Evolutionary conservation across 2,888 invertebrate species (phyloP).

Genomic region (Ectemnius continuus): DNA sequence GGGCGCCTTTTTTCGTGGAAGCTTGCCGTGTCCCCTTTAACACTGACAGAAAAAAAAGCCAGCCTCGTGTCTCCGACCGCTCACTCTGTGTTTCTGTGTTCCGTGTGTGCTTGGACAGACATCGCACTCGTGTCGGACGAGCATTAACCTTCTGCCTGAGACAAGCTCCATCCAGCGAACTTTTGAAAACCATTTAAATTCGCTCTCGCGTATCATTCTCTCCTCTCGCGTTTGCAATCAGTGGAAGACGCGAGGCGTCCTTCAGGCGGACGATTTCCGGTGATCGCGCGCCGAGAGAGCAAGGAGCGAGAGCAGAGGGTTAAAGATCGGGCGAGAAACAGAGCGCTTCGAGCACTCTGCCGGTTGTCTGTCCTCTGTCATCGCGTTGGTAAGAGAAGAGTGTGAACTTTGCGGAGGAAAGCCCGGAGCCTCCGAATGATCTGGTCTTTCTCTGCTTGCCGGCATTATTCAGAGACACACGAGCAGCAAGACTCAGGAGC

Average conservation of each 20-base stretch:
- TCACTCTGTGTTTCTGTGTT: slow-evolving; percentile 27
- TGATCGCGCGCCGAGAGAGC: too few species aligned
- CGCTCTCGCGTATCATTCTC: neutral
- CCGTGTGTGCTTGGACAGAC: slow-evolving; percentile 39
- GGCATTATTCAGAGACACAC: slow-evolving; percentile 52
- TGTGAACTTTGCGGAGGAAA: neutral
- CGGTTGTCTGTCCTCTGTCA: neutral
- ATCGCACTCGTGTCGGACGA: neutral
- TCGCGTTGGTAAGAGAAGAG: neutral
- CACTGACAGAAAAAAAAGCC: neutral
- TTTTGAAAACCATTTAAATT: neutral
- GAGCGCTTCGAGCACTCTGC: neutral
- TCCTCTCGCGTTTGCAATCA: too few species aligned
- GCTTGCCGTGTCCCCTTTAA: neutral
- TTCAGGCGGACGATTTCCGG: too few species aligned
- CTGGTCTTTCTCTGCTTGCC: slow-evolving; percentile 48
- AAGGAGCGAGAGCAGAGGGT: slow-evolving; percentile 12
- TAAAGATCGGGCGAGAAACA: slow-evolving; percentile 6
- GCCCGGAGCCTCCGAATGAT: neutral
- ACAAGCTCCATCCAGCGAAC: neutral
- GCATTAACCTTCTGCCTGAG: slow-evolving; percentile 26
- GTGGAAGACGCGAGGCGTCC: too few species aligned
- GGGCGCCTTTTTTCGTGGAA: too few species aligned
- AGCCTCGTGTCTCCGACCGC: neutral
- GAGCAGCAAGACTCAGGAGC: slow-evolving; percentile 55